Evolutionary conservation across 1,140 invertebrate species (phyloP).

Genomic region (Ostrea edulis): DNA sequence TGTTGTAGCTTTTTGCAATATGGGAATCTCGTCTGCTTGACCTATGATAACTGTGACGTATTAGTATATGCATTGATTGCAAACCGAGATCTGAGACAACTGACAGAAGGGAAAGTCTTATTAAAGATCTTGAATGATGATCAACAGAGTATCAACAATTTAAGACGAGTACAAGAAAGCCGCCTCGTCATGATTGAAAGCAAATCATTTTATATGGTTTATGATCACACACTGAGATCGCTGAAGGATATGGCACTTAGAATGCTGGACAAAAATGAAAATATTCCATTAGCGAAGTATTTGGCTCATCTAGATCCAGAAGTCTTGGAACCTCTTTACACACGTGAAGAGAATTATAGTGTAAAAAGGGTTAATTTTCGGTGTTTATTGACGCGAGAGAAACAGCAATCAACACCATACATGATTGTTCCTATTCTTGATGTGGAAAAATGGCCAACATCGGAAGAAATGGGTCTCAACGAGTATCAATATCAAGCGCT

Average conservation of each 20-base stretch:
- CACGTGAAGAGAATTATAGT: neutral
- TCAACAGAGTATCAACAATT: neutral
- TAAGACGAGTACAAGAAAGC: neutral
- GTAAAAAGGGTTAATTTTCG: neutral
- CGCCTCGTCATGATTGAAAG: constrained; percentile 78
- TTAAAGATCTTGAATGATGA: constrained; percentile 74
- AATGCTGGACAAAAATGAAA: neutral
- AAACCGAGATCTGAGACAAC: constrained; percentile 79
- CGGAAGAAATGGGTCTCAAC: constrained; percentile 72
- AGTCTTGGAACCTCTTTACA: neutral
- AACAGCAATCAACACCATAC: neutral
- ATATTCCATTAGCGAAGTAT: constrained; percentile 73
- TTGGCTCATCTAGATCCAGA: neutral
- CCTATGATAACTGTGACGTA: constrained; percentile 83
- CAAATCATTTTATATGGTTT: constrained; percentile 79
- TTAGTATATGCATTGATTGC: constrained; percentile 85
- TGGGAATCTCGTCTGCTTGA: constrained; percentile 86
- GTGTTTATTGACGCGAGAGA: neutral
- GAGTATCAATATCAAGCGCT: constrained; percentile 79
- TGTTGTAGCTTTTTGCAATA: constrained; percentile 83
- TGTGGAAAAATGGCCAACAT: constrained; percentile 61
- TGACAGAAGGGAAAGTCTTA: constrained; percentile 43
- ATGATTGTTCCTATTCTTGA: neutral
- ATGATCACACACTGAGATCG: constrained; percentile 75
- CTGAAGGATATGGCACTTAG: constrained; percentile 69